Percentiles rank a stretch among this genome's conserved stretches.
Evolutionary conservation across 2,888 invertebrate species (phyloP).

Genomic region (Cylloceria caligata): DNA sequence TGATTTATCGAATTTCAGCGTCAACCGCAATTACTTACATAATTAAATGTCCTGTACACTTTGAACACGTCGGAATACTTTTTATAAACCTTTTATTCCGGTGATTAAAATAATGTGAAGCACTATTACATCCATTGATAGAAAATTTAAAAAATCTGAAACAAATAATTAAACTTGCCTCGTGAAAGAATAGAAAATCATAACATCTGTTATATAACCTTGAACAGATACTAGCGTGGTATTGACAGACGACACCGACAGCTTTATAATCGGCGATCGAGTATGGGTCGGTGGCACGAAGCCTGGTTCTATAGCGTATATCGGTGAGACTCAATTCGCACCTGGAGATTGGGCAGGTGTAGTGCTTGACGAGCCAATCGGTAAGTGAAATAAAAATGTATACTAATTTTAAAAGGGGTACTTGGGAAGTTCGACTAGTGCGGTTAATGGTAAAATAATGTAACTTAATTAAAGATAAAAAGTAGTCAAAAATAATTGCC

Average conservation of each 20-base stretch:
- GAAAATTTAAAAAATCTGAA: neutral
- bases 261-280: slow-evolving; percentile 97
- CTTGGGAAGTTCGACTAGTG: too few species aligned
- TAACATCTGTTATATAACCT: slow-evolving; percentile 29
- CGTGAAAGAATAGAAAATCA: slow-evolving; percentile 8
- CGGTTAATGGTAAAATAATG: neutral
- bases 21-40: neutral
- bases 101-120: too few species aligned
- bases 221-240: slow-evolving; percentile 92
- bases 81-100: too few species aligned
- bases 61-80: too few species aligned
- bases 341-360: slow-evolving; percentile 99
- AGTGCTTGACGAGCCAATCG: slow-evolving; percentile 97
- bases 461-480: neutral
- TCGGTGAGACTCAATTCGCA: slow-evolving; percentile 98
- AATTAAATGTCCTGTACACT: neutral
- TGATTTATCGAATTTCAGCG: neutral
- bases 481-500: too few species aligned
- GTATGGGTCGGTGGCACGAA: slow-evolving; percentile 98
- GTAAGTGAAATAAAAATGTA: slow-evolving; percentile 85
- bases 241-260: slow-evolving; percentile 95
- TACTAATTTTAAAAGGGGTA: too few species aligned
- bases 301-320: slow-evolving; percentile 96
- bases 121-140: too few species aligned
- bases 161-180: neutral